A percentile compares a stretch with the other conserved stretches of the same genome.
Evolutionary conservation across 1,140 invertebrate genomes (phyloP).

Genomic region (Ganaspis sp.): DNA sequence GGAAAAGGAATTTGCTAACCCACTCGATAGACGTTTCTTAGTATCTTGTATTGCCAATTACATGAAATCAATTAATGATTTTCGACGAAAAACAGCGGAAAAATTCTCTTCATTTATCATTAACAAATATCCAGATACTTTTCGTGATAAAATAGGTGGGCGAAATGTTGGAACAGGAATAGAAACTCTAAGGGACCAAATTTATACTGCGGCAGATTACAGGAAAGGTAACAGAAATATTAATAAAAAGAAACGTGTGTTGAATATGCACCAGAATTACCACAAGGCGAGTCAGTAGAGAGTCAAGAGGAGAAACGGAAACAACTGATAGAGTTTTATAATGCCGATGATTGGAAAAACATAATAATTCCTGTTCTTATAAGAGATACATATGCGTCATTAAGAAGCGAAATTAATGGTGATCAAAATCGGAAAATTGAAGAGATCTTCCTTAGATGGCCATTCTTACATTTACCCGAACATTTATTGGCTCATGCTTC

Average conservation of each 20-base stretch:
- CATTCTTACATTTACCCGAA: neutral
- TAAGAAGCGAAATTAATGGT: neutral
- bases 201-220: slow-evolving; percentile 35
- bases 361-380: neutral
- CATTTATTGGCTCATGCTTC: neutral
- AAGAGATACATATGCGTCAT: neutral
- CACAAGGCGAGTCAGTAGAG: neutral
- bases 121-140: slow-evolving; percentile 34
- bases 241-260: slow-evolving; percentile 35
- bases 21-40: neutral
- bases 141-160: neutral
- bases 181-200: slow-evolving; percentile 29
- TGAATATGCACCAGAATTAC: slow-evolving; percentile 30
- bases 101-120: slow-evolving; percentile 8
- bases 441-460: neutral
- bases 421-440: neutral
- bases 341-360: neutral
- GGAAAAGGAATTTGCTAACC: neutral
- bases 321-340: neutral
- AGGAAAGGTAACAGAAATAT: slow-evolving; percentile 22
- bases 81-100: neutral
- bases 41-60: neutral
- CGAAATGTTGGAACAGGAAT: slow-evolving; percentile 19
- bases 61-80: neutral
- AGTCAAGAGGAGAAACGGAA: neutral